phyloP scores from a whole-genome alignment of 2,888 invertebrate genomes.

The Carabus problematicus region DNA sequence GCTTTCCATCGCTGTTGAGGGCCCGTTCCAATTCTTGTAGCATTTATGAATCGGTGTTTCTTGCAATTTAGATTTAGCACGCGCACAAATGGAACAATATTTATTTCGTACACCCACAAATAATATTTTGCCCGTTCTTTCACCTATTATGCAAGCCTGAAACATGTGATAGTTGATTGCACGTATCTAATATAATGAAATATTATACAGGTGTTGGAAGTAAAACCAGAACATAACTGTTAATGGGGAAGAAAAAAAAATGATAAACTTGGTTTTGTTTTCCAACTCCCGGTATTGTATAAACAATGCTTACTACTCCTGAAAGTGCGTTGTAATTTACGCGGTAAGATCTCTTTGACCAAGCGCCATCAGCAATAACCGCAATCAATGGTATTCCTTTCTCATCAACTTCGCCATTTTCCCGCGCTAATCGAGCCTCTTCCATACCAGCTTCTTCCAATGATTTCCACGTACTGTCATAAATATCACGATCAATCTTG shows the following conservation, averaged over 20 bases:
- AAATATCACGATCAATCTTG: neutral
- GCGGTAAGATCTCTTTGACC: neutral
- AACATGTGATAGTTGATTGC: neutral
- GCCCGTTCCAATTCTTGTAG: conserved; percentile 26
- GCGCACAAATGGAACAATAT: no score
- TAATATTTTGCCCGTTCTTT: no score
- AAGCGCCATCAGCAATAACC: no score
- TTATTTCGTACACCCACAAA: no score
- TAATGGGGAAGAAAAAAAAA: no score
- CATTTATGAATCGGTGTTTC: conserved; percentile 13
- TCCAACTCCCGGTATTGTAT: no score
- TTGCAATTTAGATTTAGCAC: conserved; percentile 12
- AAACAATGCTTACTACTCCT: conserved; percentile 54
- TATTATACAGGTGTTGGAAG: neutral
- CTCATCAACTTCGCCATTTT: neutral
- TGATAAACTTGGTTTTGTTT: no score
- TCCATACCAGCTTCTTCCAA: conserved; percentile 1
- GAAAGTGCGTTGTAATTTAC: conserved; percentile 53
- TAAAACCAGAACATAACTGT: no score
- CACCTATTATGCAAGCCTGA: neutral
- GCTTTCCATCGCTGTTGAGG: conserved; percentile 32
- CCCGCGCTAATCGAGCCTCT: neutral
- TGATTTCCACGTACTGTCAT: neutral
- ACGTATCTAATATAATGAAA: neutral
- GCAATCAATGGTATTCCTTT: neutral